These are phyloP conservation scores for Hemibagrus wyckioides DNA, from an alignment of 2,113 vertebrate species.

Conservation along the genomic window DNA sequence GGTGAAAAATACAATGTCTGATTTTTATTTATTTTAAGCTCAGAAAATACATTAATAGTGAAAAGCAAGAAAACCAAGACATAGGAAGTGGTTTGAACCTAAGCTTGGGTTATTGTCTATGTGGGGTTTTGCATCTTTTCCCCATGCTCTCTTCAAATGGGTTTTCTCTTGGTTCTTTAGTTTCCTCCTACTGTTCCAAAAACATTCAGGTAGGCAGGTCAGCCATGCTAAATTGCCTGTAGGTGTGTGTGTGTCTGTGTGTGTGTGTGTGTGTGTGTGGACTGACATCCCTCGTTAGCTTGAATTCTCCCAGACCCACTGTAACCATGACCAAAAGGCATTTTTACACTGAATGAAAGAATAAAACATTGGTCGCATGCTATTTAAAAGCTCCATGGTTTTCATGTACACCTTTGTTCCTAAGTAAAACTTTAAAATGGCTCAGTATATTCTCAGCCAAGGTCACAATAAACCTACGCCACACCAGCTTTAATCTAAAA, in stretches of 20 bases:
- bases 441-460: neutral
- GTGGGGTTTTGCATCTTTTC: neutral
- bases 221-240: neutral
- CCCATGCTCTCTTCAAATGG: neutral
- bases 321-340: neutral
- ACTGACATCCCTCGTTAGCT: neutral
- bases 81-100: neutral
- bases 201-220: neutral
- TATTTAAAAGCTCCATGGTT: neutral
- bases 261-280: too few species aligned
- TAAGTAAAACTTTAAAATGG: neutral
- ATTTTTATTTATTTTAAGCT: neutral
- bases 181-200: neutral
- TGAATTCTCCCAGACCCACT: neutral
- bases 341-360: neutral
- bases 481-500: neutral
- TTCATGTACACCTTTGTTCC: neutral
- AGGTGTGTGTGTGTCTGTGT: neutral
- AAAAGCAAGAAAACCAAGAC: conserved; percentile 1
- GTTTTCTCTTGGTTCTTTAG: neutral
- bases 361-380: neutral
- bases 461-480: neutral
- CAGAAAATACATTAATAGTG: neutral
- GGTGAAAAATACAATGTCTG: neutral
- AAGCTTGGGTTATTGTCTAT: neutral